Evolutionary conservation across 2,797 vertebrate species (phyloP).

Genomic region (Lithobates pipiens): DNA sequence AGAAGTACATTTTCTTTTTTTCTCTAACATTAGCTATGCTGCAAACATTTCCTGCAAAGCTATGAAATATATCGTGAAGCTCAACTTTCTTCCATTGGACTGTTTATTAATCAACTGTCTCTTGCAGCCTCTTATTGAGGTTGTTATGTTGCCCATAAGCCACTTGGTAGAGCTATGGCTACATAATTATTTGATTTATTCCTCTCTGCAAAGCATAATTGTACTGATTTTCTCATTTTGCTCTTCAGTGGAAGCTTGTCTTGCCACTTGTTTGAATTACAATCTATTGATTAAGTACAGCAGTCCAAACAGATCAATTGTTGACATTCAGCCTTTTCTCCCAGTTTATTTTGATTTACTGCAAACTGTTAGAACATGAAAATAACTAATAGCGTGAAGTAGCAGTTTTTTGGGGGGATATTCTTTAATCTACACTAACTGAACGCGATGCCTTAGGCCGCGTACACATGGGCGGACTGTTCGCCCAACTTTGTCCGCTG

Average conservation of each 20-base stretch:
- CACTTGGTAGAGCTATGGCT: slow-evolving; percentile 58
- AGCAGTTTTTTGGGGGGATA: not conserved
- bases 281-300: slow-evolving; percentile 35
- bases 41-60: too few relatives aligned
- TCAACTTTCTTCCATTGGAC: not conserved
- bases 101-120: not conserved
- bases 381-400: not conserved
- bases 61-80: too few relatives aligned
- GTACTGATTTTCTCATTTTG: slow-evolving; percentile 41
- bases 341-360: slow-evolving; percentile 32
- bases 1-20: too few relatives aligned
- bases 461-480: too few relatives aligned
- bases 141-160: slow-evolving; percentile 32
- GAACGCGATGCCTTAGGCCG: too few relatives aligned
- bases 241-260: slow-evolving; percentile 28
- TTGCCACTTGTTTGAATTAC: slow-evolving; percentile 41
- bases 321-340: slow-evolving; percentile 30
- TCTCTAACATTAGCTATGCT: too few relatives aligned
- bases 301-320: slow-evolving; percentile 33
- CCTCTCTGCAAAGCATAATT: not conserved
- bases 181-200: slow-evolving; percentile 36
- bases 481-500: too few relatives aligned
- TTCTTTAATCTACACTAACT: too few relatives aligned
- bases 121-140: not conserved
- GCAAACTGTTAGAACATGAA: slow-evolving; percentile 6